phyloP scores from a whole-genome alignment of 2,888 invertebrate genomes.

The Oxystoma pomonae region DNA sequence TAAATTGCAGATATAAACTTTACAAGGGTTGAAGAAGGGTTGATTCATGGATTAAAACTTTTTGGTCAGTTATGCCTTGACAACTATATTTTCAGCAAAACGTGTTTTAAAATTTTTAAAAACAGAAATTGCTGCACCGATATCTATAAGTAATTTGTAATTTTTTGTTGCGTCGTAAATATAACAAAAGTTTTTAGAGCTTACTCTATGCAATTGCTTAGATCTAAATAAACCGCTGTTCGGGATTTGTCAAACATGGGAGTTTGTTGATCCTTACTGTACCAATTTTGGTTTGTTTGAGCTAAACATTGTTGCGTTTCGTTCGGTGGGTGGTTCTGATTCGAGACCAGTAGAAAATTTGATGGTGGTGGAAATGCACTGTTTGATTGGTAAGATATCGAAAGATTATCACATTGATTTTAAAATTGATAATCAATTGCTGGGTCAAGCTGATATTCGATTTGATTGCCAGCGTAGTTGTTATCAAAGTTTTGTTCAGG shows the following conservation, averaged over 20 bases:
- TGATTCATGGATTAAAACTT: background rate
- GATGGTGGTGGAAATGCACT: background rate
- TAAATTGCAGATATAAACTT: constrained; percentile 13
- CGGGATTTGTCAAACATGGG: background rate
- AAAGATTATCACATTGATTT: background rate
- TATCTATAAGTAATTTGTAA: too few species aligned
- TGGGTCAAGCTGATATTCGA: background rate
- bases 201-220: background rate
- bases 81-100: background rate
- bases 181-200: background rate
- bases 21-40: constrained; percentile 7
- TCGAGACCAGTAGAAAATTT: background rate
- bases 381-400: background rate
- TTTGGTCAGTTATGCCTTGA: background rate
- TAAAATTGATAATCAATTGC: background rate
- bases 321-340: background rate
- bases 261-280: background rate
- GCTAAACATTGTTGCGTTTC: background rate
- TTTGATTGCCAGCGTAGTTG: background rate
- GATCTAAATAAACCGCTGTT: background rate
- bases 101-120: background rate
- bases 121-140: too few species aligned
- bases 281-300: background rate
- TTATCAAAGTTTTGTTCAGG: background rate
- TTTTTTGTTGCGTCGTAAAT: too few species aligned